phyloP scores from a whole-genome alignment of 1,140 invertebrate species.

The Formica exsecta region DNA sequence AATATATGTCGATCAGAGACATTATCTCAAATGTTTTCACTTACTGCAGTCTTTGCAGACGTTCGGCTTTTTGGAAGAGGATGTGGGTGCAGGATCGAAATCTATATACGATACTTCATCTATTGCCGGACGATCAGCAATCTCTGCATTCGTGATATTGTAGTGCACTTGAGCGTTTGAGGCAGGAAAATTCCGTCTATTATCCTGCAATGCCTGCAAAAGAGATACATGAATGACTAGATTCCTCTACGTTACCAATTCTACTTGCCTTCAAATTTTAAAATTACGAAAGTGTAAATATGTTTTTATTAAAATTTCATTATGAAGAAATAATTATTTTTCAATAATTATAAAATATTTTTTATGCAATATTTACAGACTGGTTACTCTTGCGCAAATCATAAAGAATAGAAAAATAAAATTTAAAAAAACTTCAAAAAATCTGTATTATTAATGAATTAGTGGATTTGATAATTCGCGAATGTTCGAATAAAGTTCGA shows the following conservation, averaged over 20 bases:
- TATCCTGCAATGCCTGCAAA: constrained; percentile 66
- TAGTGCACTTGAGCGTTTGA: constrained; percentile 75
- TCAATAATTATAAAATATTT: neutral
- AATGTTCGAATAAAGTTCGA: neutral
- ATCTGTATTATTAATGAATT: neutral
- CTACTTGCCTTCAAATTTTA: neutral
- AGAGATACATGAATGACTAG: neutral
- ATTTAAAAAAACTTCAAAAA: neutral
- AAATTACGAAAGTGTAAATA: neutral
- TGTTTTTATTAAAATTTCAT: neutral
- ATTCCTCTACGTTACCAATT: constrained; percentile 5
- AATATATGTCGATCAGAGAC: neutral
- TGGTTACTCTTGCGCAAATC: neutral
- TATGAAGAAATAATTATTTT: neutral
- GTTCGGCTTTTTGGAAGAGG: constrained; percentile 74
- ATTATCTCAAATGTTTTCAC: constrained; percentile 43
- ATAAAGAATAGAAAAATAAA: neutral
- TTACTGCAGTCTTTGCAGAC: constrained; percentile 83
- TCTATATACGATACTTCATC: constrained; percentile 78
- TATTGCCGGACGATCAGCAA: constrained; percentile 57
- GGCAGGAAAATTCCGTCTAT: constrained; percentile 66
- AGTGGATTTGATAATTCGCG: neutral
- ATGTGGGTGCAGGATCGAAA: constrained; percentile 73
- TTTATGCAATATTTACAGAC: neutral
- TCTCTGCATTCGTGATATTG: constrained; percentile 73